Evolutionary conservation across 2,888 invertebrate genomes (phyloP).

Genomic region (Tipula helvola): DNA sequence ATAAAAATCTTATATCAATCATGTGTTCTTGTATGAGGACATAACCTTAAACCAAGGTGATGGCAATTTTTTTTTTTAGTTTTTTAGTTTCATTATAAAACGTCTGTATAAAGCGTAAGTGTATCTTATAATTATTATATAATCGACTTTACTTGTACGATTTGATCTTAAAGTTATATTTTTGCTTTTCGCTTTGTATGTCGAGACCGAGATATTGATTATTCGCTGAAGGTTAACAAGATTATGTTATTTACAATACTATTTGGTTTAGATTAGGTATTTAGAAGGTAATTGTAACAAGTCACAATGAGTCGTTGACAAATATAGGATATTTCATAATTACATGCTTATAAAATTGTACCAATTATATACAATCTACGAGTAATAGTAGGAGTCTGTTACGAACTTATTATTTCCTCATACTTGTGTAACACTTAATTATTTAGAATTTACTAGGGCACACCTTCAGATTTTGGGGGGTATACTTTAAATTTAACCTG

Average conservation of each 20-base stretch:
- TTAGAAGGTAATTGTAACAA: background rate
- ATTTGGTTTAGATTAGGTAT: background rate
- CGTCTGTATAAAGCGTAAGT: background rate
- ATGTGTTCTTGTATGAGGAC: background rate
- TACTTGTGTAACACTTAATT: too few species aligned
- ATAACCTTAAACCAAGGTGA: background rate
- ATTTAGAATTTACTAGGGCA: too few species aligned
- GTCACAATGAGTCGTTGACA: background rate
- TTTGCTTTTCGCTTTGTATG: background rate
- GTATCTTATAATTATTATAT: background rate
- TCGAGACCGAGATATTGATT: background rate
- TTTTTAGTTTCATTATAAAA: background rate
- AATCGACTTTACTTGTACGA: background rate
- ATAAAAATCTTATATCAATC: background rate
- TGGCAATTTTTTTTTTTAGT: background rate
- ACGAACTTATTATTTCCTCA: too few species aligned
- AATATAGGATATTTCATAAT: background rate
- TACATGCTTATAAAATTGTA: background rate
- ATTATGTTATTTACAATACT: background rate
- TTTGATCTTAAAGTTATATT: background rate
- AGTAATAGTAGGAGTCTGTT: background rate
- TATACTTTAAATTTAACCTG: too few species aligned
- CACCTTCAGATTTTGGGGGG: too few species aligned
- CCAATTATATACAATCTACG: background rate
- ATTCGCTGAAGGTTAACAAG: background rate